Evolutionary conservation across 2,113 vertebrate species (phyloP).

Genomic region (Sus scrofa): DNA sequence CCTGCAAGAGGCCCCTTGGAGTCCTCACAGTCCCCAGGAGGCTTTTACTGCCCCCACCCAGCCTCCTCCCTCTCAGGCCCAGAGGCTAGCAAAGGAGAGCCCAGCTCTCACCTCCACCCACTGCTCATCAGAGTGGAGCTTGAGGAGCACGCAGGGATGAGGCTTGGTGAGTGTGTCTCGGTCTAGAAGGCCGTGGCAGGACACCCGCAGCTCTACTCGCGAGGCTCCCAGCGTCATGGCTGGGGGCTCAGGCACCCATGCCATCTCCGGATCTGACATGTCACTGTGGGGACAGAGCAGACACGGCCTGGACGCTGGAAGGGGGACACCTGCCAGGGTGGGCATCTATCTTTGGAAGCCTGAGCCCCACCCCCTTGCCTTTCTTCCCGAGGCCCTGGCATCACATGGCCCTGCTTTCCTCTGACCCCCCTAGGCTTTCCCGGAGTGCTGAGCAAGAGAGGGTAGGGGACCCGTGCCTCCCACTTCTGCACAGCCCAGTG

Average conservation of each 20-base stretch:
- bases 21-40: not conserved
- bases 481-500: not conserved
- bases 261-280: constrained; percentile 88
- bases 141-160: constrained; percentile 92
- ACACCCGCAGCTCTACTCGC: constrained; percentile 93
- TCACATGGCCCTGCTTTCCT: not conserved
- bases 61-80: not conserved
- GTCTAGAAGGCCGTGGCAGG: constrained; percentile 91
- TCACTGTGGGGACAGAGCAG: constrained; percentile 56
- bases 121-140: constrained; percentile 92
- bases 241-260: constrained; percentile 87
- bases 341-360: not conserved
- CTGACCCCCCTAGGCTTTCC: not conserved
- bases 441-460: not conserved
- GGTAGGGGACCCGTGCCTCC: not conserved
- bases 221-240: constrained; percentile 92
- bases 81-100: not conserved
- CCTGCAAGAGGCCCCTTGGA: not conserved
- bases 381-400: not conserved
- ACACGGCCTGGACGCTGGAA: constrained; percentile 4
- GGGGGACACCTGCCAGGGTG: not conserved
- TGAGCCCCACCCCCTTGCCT: not conserved
- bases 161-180: constrained; percentile 92
- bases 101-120: constrained; percentile 91
- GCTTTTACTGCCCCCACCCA: not conserved